phyloP scores from a whole-genome alignment of 2,888 invertebrate genomes.

The Augochlorella aurata region DNA sequence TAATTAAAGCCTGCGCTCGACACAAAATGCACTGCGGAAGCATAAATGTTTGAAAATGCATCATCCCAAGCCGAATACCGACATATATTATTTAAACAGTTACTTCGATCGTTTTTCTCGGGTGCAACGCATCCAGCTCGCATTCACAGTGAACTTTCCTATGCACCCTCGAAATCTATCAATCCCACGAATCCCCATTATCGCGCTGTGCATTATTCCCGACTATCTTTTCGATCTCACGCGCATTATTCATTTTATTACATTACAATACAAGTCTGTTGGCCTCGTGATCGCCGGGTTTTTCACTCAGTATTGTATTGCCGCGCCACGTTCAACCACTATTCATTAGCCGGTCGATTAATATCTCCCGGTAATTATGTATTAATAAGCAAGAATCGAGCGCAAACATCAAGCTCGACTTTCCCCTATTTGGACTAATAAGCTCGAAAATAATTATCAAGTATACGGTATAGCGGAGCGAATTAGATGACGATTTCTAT shows the following conservation, averaged over 20 bases:
- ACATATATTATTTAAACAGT: not conserved
- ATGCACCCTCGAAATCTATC: constrained; percentile 1
- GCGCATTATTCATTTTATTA: constrained; percentile 49
- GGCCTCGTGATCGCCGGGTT: constrained; percentile 16
- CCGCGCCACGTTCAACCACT: constrained; percentile 6
- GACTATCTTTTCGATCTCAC: constrained; percentile 16
- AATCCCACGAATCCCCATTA: constrained; percentile 35
- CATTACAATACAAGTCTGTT: constrained; percentile 31
- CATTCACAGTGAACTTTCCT: not conserved
- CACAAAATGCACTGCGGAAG: too few relatives aligned
- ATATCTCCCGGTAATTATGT: constrained; percentile 53
- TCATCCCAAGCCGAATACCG: not conserved
- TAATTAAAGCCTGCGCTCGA: too few relatives aligned
- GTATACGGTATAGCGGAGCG: not conserved
- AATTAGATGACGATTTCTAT: not conserved
- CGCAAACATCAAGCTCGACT: constrained; percentile 30
- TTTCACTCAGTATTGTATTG: constrained; percentile 37
- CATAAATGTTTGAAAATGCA: not conserved
- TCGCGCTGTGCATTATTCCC: constrained; percentile 28
- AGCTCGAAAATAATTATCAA: constrained; percentile 20
- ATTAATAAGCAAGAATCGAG: constrained; percentile 43
- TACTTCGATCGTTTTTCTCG: not conserved
- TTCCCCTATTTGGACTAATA: constrained; percentile 37
- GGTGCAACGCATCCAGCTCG: not conserved
- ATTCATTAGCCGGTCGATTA: constrained; percentile 49